phyloP scores from a whole-genome alignment of 2,113 vertebrate species.

The Elephas maximus region DNA sequence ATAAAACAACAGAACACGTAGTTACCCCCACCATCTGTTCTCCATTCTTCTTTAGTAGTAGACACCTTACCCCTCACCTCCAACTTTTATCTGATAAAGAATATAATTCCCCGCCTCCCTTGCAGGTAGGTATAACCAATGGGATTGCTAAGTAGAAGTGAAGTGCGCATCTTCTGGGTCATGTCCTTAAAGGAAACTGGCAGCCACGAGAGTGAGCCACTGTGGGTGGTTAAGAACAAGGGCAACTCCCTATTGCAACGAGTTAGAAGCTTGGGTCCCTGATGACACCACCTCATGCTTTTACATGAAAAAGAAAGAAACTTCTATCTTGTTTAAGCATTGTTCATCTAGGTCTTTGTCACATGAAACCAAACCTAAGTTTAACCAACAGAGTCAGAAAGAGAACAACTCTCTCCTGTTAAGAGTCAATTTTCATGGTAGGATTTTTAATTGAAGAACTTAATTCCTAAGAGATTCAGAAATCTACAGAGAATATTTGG shows the following conservation, averaged over 20 bases:
- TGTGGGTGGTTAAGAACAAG: neutral
- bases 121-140: neutral
- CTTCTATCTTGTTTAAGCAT: conserved; percentile 12
- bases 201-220: neutral
- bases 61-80: neutral
- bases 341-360: neutral
- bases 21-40: neutral
- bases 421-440: neutral
- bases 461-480: conserved; percentile 40
- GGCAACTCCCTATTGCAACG: neutral
- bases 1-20: neutral
- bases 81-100: neutral
- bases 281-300: neutral
- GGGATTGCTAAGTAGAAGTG: neutral
- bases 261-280: neutral
- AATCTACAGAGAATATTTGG: conserved; percentile 35
- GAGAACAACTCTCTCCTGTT: neutral
- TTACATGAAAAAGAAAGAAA: conserved; percentile 9
- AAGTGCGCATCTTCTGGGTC: neutral
- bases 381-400: conserved; percentile 32
- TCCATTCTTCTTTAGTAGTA: neutral
- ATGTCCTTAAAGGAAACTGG: neutral
- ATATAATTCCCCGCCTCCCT: neutral
- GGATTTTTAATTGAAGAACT: conserved; percentile 34
- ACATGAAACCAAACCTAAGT: conserved; percentile 33